Conservation (phyloP, 1,140 invertebrate species). For the Drosophila ohnishii region DNA sequence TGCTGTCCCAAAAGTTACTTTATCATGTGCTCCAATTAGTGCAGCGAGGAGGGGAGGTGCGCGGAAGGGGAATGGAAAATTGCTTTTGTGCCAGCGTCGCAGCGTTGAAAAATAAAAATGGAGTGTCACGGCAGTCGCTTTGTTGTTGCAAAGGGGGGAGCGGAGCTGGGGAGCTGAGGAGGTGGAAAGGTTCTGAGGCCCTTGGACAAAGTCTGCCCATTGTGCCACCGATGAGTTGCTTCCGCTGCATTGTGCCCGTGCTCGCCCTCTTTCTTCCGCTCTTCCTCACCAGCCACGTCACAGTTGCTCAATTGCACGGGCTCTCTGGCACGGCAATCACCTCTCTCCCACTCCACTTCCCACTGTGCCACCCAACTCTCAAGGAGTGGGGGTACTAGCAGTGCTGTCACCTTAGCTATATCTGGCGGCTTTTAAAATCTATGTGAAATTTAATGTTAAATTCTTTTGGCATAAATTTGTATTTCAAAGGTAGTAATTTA, state of each 20-base stretch:
- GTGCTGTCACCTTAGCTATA: too few species aligned
- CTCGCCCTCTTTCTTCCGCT: conserved; percentile 1
- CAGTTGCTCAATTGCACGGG: conserved; percentile 12
- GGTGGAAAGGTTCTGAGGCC: conserved; percentile 6
- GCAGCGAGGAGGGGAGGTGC: conserved; percentile 9
- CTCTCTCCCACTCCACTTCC: conserved; percentile 3
- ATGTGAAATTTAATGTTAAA: too few species aligned
- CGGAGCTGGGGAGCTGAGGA: not conserved
- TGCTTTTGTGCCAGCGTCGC: conserved; percentile 66
- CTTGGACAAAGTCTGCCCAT: conserved; percentile 62
- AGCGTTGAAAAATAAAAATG: conserved; percentile 73
- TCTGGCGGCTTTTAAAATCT: too few species aligned
- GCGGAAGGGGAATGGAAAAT: conserved; percentile 21
- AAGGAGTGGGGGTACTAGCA: not conserved
- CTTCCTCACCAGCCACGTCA: conserved; percentile 8
- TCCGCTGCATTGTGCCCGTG: conserved; percentile 52
- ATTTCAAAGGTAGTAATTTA: too few species aligned
- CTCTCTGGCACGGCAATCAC: conserved; percentile 12
- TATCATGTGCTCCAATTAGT: conserved; percentile 80
- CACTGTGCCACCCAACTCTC: conserved; percentile 1
- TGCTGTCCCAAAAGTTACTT: conserved; percentile 70
- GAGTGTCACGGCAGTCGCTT: conserved; percentile 71
- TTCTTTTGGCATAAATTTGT: too few species aligned
- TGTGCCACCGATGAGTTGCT: conserved; percentile 69
- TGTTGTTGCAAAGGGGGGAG: conserved; percentile 7